Percentiles rank a stretch among this genome's conserved stretches.
These are phyloP conservation scores for Caenorhabditis imperialis DNA, from an alignment of 2,888 invertebrate species.

Conservation along the genomic window DNA sequence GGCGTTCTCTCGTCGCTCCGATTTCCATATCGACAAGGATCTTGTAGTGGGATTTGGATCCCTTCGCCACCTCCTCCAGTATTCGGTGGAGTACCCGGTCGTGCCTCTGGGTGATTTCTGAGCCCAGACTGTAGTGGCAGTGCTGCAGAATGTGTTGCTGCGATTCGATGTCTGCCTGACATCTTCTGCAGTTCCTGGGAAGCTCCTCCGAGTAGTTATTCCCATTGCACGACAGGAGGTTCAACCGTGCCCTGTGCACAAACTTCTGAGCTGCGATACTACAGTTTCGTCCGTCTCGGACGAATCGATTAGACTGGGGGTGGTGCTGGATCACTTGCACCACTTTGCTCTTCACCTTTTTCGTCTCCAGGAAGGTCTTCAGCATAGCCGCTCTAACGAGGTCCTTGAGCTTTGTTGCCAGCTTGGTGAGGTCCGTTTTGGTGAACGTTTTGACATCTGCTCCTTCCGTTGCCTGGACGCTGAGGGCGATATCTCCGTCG, in stretches of 20 bases:
- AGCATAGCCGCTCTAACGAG: not conserved
- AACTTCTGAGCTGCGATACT: conserved; percentile 12
- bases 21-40: conserved; percentile 1
- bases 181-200: conserved; percentile 7
- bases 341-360: not conserved
- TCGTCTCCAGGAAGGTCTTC: not conserved
- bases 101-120: conserved; percentile 1
- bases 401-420: not conserved
- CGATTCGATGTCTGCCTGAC: not conserved
- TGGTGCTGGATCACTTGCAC: conserved; percentile 1
- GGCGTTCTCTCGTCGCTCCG: not conserved
- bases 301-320: not conserved
- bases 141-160: conserved; percentile 10
- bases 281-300: not conserved
- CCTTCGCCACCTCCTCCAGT: not conserved
- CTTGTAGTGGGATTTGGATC: not conserved
- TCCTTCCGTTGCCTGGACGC: not conserved
- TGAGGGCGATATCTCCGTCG: not conserved
- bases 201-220: not conserved
- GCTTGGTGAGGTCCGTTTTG: not conserved
- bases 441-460: not conserved
- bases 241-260: conserved; percentile 9
- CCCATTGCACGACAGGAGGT: conserved; percentile 6
- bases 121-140: not conserved
- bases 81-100: conserved; percentile 1